A percentile compares a stretch with the other conserved stretches of the same genome.
These are phyloP conservation scores for Polypedilum pembai DNA, from an alignment of 1,140 invertebrate genomes.

Conservation along the genomic window DNA sequence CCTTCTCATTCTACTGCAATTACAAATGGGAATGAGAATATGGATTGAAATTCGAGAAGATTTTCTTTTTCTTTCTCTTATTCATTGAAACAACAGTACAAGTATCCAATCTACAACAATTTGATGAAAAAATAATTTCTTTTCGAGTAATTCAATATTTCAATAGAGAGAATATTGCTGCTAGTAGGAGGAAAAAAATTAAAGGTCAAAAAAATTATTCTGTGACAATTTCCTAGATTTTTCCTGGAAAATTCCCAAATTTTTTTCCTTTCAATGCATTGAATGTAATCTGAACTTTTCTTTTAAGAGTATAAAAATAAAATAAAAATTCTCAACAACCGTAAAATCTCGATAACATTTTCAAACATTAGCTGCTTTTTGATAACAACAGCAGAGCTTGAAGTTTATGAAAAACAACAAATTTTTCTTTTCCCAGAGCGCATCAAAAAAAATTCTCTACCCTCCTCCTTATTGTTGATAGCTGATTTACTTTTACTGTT, in stretches of 20 bases:
- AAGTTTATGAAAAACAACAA: slow-evolving; percentile 14
- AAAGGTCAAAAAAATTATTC: too few species aligned
- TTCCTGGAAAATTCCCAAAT: too few species aligned
- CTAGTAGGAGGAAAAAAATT: too few species aligned
- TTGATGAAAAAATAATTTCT: too few species aligned
- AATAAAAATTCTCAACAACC: not conserved
- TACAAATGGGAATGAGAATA: not conserved
- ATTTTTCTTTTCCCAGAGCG: not conserved
- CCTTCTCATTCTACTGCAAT: too few species aligned
- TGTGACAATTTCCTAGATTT: too few species aligned
- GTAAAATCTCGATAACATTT: slow-evolving; percentile 5
- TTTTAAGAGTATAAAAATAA: not conserved
- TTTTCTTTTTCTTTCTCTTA: not conserved
- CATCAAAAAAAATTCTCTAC: not conserved
- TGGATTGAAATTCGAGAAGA: not conserved
- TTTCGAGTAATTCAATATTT: too few species aligned
- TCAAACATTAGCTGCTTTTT: slow-evolving; percentile 17
- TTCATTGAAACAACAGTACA: too few species aligned
- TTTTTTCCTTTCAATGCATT: too few species aligned
- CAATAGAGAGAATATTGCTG: too few species aligned
- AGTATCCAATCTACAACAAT: too few species aligned
- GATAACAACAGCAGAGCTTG: not conserved
- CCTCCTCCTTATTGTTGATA: not conserved
- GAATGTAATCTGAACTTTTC: too few species aligned
- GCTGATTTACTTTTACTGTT: not conserved